phyloP scores from a whole-genome alignment of 2,113 vertebrate species.

The Ranitomeya variabilis region DNA sequence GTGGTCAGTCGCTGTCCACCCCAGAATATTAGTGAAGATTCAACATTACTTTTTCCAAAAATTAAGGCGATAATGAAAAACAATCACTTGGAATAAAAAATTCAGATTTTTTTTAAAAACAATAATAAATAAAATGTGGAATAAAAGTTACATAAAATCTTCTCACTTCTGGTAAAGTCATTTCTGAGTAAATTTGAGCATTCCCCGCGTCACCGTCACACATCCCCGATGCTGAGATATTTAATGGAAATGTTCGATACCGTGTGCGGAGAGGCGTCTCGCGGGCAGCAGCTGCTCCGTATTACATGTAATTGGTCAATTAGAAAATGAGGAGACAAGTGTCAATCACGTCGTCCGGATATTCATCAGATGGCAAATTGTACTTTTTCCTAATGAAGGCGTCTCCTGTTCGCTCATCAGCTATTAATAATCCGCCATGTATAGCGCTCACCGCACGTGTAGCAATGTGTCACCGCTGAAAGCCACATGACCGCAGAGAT shows the following conservation, averaged over 20 bases:
- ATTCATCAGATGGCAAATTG: constrained; percentile 39
- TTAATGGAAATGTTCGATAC: neutral
- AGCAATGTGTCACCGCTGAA: neutral
- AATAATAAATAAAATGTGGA: neutral
- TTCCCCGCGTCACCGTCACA: neutral
- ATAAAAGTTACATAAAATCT: neutral
- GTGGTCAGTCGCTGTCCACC: too few relatives aligned
- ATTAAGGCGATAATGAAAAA: too few relatives aligned
- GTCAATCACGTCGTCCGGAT: constrained; percentile 22
- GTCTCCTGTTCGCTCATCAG: neutral
- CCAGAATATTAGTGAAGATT: too few relatives aligned
- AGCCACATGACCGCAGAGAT: neutral
- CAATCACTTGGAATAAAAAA: neutral
- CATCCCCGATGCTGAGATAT: neutral
- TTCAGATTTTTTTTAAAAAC: too few relatives aligned
- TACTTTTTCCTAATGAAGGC: constrained; percentile 16
- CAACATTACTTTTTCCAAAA: too few relatives aligned
- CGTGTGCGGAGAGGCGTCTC: neutral
- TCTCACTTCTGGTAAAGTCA: neutral
- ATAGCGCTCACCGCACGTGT: neutral
- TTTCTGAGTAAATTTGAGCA: neutral
- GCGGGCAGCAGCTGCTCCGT: constrained; percentile 5
- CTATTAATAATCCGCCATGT: constrained; percentile 35
- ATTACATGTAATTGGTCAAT: constrained; percentile 27
- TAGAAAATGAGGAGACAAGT: constrained; percentile 39